These are phyloP conservation scores for Neodiprion virginianus DNA, from an alignment of 1,140 invertebrate genomes.

Conservation along the genomic window DNA sequence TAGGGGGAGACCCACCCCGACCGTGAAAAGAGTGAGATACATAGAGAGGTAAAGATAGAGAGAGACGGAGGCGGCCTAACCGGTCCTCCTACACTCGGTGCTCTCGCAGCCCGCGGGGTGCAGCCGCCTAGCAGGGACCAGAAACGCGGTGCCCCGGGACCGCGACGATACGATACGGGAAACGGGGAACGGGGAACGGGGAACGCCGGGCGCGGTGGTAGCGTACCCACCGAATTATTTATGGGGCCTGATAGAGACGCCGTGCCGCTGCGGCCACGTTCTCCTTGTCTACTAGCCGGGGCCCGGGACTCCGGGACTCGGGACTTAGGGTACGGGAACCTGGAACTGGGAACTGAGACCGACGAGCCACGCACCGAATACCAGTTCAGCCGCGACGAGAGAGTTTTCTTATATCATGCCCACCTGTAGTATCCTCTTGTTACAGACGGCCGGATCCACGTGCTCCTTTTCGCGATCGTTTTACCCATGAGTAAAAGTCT, in stretches of 20 bases:
- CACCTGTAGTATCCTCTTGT: no score
- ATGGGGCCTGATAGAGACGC: slow-evolving; percentile 63
- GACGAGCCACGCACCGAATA: slow-evolving; percentile 50
- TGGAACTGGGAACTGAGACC: slow-evolving; percentile 35
- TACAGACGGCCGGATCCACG: no score
- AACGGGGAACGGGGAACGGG: no score
- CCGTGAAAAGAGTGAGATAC: no score
- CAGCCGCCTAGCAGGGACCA: no score
- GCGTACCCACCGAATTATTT: slow-evolving; percentile 55
- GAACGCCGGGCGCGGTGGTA: background rate
- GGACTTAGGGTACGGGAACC: no score
- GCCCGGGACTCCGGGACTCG: no score
- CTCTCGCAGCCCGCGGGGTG: background rate
- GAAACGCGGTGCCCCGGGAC: background rate
- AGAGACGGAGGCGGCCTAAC: background rate
- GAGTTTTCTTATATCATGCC: background rate
- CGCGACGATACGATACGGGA: background rate
- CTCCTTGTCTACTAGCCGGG: slow-evolving; percentile 57
- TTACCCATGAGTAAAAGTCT: no score
- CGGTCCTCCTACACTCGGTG: slow-evolving; percentile 2
- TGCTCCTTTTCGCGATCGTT: no score
- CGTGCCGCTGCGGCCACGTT: slow-evolving; percentile 50
- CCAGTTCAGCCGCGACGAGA: slow-evolving; percentile 34
- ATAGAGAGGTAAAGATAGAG: no score
- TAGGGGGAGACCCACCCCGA: no score